Conservation (phyloP, 2,113 vertebrate genomes). For the Ictalurus furcatus region DNA sequence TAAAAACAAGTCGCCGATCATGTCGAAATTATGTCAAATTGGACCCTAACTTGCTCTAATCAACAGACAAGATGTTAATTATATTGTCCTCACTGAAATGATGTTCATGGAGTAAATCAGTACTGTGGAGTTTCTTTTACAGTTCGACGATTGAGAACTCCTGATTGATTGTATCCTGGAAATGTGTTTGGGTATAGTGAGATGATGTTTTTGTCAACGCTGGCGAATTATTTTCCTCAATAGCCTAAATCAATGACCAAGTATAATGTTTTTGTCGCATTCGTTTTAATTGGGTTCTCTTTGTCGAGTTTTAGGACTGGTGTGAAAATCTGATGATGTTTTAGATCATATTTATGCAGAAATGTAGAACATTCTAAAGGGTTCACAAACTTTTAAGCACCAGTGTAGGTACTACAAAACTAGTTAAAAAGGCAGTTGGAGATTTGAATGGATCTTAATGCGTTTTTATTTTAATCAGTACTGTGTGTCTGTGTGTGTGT, state of each 20-base stretch:
- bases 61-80: not conserved
- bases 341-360: too few species aligned
- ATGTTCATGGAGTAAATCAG: not conserved
- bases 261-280: too few species aligned
- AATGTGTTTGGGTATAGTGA: not conserved
- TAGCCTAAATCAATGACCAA: too few species aligned
- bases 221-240: too few species aligned
- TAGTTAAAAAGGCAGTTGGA: not conserved
- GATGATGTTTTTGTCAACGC: too few species aligned
- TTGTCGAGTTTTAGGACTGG: too few species aligned
- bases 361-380: too few species aligned
- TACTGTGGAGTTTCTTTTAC: not conserved
- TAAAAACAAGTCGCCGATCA: not conserved
- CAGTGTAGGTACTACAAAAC: too few species aligned
- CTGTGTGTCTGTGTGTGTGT: not conserved
- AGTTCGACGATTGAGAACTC: not conserved
- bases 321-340: too few species aligned
- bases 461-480: not conserved
- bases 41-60: not conserved
- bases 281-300: too few species aligned
- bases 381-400: too few species aligned
- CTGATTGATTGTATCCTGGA: not conserved
- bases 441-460: not conserved
- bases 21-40: not conserved
- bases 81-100: not conserved